A percentile compares a stretch with the other conserved stretches of the same genome.
These are phyloP conservation scores for Drosophila mauritiana DNA, from an alignment of 1,140 invertebrate genomes.

Conservation along the genomic window DNA sequence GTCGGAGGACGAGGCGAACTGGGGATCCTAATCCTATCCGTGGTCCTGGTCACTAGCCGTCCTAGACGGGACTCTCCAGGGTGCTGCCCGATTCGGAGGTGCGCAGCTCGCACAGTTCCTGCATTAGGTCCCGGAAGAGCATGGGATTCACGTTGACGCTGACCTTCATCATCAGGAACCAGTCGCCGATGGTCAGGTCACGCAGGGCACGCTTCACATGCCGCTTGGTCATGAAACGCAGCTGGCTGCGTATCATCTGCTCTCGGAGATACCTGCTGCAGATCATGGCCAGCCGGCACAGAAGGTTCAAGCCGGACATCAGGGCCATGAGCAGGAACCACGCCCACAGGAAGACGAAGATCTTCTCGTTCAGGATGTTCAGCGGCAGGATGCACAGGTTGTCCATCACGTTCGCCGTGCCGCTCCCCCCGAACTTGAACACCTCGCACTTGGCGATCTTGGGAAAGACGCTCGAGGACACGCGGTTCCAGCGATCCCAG, in stretches of 20 bases:
- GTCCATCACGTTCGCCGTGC: conserved; percentile 87
- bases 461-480: conserved; percentile 88
- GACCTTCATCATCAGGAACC: conserved; percentile 89
- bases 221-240: conserved; percentile 64
- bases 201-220: conserved; percentile 58
- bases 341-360: conserved; percentile 92
- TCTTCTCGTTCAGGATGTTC: conserved; percentile 93
- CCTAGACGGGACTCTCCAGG: conserved; percentile 54
- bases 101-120: conserved; percentile 85
- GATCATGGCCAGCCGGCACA: conserved; percentile 85
- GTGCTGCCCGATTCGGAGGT: conserved; percentile 57
- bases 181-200: conserved; percentile 87
- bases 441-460: conserved; percentile 92
- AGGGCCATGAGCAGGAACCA: conserved; percentile 90
- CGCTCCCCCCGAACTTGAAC: conserved; percentile 88
- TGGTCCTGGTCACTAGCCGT: not conserved
- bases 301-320: conserved; percentile 87
- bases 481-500: conserved; percentile 84
- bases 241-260: conserved; percentile 86
- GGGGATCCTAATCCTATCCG: not conserved
- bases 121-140: conserved; percentile 87
- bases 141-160: conserved; percentile 89
- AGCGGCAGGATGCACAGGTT: conserved; percentile 90
- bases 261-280: conserved; percentile 65
- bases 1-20: not conserved